These are phyloP conservation scores for Cryptoblepharus egeriae DNA, from an alignment of 2,797 vertebrate species.

Conservation along the genomic window DNA sequence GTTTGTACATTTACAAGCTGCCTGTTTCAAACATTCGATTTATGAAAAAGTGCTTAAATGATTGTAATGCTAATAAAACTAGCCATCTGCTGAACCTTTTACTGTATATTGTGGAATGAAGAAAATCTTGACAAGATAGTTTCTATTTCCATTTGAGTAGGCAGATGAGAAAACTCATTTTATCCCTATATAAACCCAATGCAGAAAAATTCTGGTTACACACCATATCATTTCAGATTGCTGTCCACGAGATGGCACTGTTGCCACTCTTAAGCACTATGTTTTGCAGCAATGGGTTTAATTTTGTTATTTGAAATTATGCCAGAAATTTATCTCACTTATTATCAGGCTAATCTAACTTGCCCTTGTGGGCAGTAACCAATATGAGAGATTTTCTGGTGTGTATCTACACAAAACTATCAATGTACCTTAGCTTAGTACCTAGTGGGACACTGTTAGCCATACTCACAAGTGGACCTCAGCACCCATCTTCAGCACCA, in stretches of 20 bases:
- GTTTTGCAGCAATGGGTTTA: not conserved
- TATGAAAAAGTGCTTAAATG: not conserved
- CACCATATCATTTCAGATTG: conserved; percentile 23
- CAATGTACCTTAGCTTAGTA: not conserved
- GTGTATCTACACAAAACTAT: not conserved
- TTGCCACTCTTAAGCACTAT: conserved; percentile 42
- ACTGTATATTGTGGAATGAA: not conserved
- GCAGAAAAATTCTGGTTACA: not conserved
- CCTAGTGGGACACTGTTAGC: not conserved
- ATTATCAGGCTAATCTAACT: not conserved
- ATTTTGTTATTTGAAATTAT: not conserved
- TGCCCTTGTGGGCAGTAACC: not conserved
- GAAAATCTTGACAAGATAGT: not conserved
- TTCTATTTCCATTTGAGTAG: not conserved
- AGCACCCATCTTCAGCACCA: conserved; percentile 6
- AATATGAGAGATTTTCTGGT: not conserved
- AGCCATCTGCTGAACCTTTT: not conserved
- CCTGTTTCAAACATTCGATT: not conserved
- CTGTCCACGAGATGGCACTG: conserved; percentile 73
- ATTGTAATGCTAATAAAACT: not conserved
- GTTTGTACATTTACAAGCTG: not conserved
- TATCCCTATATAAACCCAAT: not conserved
- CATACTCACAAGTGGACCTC: not conserved
- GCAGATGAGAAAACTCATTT: not conserved
- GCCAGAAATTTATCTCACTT: not conserved